A percentile compares a stretch with the other conserved stretches of the same genome.
Conservation (phyloP, 1,140 invertebrate species). For the Zaprionus camerounensis region DNA sequence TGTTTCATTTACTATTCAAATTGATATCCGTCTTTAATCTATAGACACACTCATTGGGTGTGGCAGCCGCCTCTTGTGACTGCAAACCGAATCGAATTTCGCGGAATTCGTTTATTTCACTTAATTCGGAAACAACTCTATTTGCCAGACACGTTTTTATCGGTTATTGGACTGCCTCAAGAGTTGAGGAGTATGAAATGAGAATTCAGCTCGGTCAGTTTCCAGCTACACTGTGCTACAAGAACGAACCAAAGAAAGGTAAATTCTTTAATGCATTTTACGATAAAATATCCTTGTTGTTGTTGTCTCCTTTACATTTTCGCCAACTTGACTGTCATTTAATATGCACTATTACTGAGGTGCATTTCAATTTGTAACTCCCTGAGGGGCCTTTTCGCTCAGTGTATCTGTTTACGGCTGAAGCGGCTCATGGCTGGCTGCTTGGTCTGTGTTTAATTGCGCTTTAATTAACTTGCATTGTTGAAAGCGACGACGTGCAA, state of each 20-base stretch:
- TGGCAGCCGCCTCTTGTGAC: neutral
- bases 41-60: neutral
- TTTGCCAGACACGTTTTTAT: slow-evolving; percentile 5
- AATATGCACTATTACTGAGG: neutral
- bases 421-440: slow-evolving; percentile 12
- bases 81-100: neutral
- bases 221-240: neutral
- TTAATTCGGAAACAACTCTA: slow-evolving; percentile 4
- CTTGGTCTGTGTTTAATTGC: slow-evolving; percentile 70
- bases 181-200: neutral
- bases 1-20: neutral
- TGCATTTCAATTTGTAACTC: neutral
- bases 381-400: neutral
- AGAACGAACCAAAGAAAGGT: too few relatives aligned
- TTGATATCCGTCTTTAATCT: slow-evolving; percentile 4
- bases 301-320: too few relatives aligned
- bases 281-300: neutral
- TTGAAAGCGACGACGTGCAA: slow-evolving; percentile 67
- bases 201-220: neutral
- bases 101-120: slow-evolving; percentile 8
- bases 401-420: slow-evolving; percentile 29
- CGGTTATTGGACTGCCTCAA: slow-evolving; percentile 4
- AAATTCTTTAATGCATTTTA: neutral
- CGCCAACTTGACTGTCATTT: neutral
- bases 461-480: slow-evolving; percentile 81